These are phyloP conservation scores for Diadumene lineata DNA, from an alignment of 92 coral and sea anemone genomes.

Conservation along the genomic window DNA sequence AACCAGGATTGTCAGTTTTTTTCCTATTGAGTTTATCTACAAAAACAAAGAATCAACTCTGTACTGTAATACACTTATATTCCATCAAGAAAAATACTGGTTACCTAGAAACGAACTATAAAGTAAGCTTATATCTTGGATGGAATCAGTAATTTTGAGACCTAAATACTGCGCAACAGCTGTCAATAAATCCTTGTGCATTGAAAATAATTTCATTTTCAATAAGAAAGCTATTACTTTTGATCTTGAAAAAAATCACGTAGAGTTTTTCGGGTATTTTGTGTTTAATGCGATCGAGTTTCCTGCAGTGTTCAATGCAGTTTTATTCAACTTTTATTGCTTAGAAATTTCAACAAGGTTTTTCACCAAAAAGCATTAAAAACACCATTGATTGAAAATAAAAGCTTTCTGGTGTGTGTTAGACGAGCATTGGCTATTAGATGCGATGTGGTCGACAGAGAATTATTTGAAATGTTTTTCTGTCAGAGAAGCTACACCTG, in stretches of 20 bases:
- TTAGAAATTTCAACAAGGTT: background rate
- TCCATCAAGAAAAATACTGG: background rate
- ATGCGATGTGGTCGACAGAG: background rate
- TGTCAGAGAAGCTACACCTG: constrained; percentile 10
- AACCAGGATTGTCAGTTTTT: background rate
- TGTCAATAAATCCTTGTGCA: constrained; percentile 1
- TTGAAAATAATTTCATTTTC: constrained; percentile 17
- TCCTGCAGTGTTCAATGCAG: constrained; percentile 5
- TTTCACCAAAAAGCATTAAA: background rate
- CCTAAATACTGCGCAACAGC: background rate
- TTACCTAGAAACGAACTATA: constrained; percentile 6
- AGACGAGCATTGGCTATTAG: background rate
- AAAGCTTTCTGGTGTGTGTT: background rate
- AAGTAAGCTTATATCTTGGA: background rate
- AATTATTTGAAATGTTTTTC: background rate
- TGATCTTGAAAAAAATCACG: background rate
- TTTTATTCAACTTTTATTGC: constrained; percentile 11
- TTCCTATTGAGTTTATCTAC: background rate
- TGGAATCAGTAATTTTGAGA: background rate
- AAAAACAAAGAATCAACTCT: constrained; percentile 7
- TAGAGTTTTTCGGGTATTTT: constrained; percentile 1
- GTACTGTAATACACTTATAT: constrained; percentile 8
- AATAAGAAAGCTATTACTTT: constrained; percentile 8
- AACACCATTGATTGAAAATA: background rate
- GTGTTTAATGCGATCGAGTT: constrained; percentile 6